These are phyloP conservation scores for Anableps anableps DNA, from an alignment of 2,797 vertebrate species.

Conservation along the genomic window DNA sequence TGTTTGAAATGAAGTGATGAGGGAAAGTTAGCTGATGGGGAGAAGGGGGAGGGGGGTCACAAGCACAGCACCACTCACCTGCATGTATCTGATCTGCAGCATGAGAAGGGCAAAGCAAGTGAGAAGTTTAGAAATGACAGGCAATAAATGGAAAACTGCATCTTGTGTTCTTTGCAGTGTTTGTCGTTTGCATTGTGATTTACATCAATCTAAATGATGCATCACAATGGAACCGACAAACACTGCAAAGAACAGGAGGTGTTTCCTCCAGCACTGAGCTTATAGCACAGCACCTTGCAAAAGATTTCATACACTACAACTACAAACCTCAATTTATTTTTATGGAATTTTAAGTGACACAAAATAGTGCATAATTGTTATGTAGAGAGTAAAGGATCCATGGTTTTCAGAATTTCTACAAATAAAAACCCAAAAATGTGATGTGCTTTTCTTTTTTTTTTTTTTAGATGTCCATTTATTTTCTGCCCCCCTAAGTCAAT, in stretches of 20 bases:
- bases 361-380: not conserved
- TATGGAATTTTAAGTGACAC: not conserved
- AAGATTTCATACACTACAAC: not conserved
- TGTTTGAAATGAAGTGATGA: conserved; percentile 49
- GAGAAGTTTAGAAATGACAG: conserved; percentile 40
- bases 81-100: conserved; percentile 99
- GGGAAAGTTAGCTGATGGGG: conserved; percentile 42
- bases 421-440: not conserved
- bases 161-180: not conserved
- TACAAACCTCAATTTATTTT: not conserved
- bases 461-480: no score
- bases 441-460: no score
- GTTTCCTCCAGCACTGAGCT: conserved; percentile 2
- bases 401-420: no score
- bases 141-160: conserved; percentile 7
- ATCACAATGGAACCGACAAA: conserved; percentile 6
- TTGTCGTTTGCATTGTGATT: not conserved
- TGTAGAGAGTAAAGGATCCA: not conserved
- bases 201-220: conserved; percentile 35
- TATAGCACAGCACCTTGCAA: not conserved
- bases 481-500: not conserved
- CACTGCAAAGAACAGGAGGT: conserved; percentile 3
- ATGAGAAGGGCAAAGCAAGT: conserved; percentile 79
- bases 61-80: conserved; percentile 85
- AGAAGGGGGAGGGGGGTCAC: conserved; percentile 29